Base-by-base conservation (phyloP, 2,113 vertebrate species). In the Murina feae region DNA sequence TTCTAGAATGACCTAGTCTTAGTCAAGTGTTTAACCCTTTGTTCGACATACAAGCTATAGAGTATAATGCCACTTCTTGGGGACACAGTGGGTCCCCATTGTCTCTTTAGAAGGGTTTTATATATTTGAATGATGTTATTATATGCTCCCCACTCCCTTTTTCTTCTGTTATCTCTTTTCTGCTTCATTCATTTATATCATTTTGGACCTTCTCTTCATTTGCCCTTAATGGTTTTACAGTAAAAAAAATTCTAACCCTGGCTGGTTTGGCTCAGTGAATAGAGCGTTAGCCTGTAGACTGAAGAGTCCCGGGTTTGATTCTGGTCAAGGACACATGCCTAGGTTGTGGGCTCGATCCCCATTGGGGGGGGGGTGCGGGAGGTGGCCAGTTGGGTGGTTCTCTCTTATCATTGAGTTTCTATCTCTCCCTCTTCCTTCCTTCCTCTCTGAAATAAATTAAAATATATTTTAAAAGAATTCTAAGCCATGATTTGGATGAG, bases 21-120 rank as follows among this genome's bases (percentile, higher is more conserved):
- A 84, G 72, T 53, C n/a, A 42, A 65, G n/a, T n/a, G 9, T 94
- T 91, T 93, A 94, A 55, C 25, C 37, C n/a, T 93, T 42, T 63
- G 13, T 32, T 42, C 71, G 32, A 65, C 42, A 32, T 80, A 69
- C 74, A 74, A 86, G 84, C 75, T 63, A 4, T 90, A 53, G 80
- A 69, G 35, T 39, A 25, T 85, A 51, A 37, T 93, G 37, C 16
- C 17, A 47, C 25, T 89, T 95, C 23, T 66, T 92, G 16, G 63
- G 69, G 66, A 53, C 37, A 47, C 16, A 69, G 0, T 79, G 47
- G 44, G 21, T 68, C 53, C 37, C 35, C n/a, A 23, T n/a, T 80
- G 23, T 81, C 37, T 65, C n/a, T 55, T 88, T 93, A 91, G 63
- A 86, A 86, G 44, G 71, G 1, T 18, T 83, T 94, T 28, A n/a